Percentiles rank a stretch among this genome's conserved stretches.
Evolutionary conservation across 2,888 invertebrate species (phyloP).

Genomic region (Pediacus dermestoides): DNA sequence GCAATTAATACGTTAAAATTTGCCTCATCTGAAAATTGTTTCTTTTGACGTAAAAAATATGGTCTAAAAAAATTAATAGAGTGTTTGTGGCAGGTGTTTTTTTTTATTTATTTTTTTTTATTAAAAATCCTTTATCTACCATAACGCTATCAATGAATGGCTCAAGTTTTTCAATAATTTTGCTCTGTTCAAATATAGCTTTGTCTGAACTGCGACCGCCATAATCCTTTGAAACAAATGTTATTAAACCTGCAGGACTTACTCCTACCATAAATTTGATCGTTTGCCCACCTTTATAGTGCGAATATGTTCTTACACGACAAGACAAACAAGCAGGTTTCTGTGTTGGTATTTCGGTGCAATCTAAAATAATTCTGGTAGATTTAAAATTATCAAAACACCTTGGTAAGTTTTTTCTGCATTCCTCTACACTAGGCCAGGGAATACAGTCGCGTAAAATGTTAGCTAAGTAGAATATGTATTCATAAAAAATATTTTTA

Average conservation of each 20-base stretch:
- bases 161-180: slow-evolving; percentile 7
- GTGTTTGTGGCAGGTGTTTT: slow-evolving; percentile 11
- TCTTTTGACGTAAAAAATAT: slow-evolving; percentile 19
- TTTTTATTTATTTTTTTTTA: too few relatives aligned
- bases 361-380: slow-evolving; percentile 11
- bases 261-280: slow-evolving; percentile 16
- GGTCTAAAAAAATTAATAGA: slow-evolving; percentile 17
- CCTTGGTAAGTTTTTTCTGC: slow-evolving; percentile 11
- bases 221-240: slow-evolving; percentile 12
- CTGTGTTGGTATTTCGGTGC: slow-evolving; percentile 14
- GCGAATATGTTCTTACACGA: slow-evolving; percentile 11
- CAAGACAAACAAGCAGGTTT: slow-evolving; percentile 14
- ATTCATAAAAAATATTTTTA: neutral
- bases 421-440: slow-evolving; percentile 9
- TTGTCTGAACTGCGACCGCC: slow-evolving; percentile 10
- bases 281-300: slow-evolving; percentile 14
- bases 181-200: slow-evolving; percentile 17
- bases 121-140: slow-evolving; percentile 18
- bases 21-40: slow-evolving; percentile 12
- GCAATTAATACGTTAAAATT: neutral
- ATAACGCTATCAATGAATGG: slow-evolving; percentile 14
- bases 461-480: neutral
- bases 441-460: neutral
- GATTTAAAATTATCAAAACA: slow-evolving; percentile 14
- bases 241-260: slow-evolving; percentile 15